Evolutionary conservation across 2,888 invertebrate genomes (phyloP).

Genomic region (Perizoma affinitatum): DNA sequence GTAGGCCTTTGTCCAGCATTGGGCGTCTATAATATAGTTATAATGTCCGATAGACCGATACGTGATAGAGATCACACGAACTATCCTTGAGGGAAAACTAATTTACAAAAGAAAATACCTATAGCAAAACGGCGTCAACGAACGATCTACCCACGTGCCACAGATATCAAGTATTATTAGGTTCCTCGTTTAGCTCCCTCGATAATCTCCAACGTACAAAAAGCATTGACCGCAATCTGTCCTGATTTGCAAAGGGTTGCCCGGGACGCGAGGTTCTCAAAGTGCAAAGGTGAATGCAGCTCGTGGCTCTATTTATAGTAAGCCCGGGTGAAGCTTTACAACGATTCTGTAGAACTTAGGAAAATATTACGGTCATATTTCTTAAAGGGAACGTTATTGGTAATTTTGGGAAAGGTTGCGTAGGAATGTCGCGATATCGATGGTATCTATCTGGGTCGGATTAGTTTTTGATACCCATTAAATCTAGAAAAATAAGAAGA

Average conservation of each 20-base stretch:
- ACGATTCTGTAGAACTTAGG: constrained; percentile 10
- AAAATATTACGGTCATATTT: constrained; percentile 17
- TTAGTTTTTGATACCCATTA: neutral
- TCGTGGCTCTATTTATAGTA: constrained; percentile 61
- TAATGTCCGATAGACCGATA: too few species aligned
- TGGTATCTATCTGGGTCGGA: constrained; percentile 4
- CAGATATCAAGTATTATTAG: too few species aligned
- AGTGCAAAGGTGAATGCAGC: constrained; percentile 70
- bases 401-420: constrained; percentile 9
- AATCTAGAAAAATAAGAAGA: too few species aligned
- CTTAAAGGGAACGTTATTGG: constrained; percentile 14
- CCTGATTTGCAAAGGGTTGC: constrained; percentile 28
- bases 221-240: constrained; percentile 21
- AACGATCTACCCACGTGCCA: too few species aligned
- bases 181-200: neutral
- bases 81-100: too few species aligned
- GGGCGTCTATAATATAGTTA: too few species aligned
- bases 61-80: too few species aligned
- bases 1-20: too few species aligned
- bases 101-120: too few species aligned
- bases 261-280: constrained; percentile 45
- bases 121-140: too few species aligned
- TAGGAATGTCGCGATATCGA: neutral
- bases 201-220: constrained; percentile 10
- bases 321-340: constrained; percentile 48